phyloP scores from a whole-genome alignment of 2,113 vertebrate species.

The Aspiorhynchus laticeps region DNA sequence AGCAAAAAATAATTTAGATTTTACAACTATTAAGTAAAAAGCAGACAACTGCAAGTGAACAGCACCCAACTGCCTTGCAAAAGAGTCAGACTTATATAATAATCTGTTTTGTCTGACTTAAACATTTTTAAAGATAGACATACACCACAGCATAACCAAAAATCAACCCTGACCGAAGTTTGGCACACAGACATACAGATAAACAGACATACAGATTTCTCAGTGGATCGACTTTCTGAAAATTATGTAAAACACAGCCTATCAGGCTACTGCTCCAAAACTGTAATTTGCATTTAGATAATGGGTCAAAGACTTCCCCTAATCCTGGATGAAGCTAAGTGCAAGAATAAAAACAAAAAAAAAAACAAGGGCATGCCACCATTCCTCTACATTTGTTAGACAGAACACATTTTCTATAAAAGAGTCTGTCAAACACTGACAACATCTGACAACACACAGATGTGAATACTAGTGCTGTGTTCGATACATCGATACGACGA shows the following conservation, averaged over 20 bases:
- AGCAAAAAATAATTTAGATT: neutral
- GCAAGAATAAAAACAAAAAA: neutral
- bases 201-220: neutral
- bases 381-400: neutral
- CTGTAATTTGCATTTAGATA: slow-evolving; percentile 49
- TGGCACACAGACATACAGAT: neutral
- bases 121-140: neutral
- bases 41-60: neutral
- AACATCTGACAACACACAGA: too few relatives aligned
- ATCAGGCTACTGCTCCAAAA: slow-evolving; percentile 11
- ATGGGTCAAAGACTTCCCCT: slow-evolving; percentile 42
- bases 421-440: too few relatives aligned
- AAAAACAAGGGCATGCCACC: neutral
- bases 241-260: neutral
- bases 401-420: too few relatives aligned
- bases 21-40: neutral
- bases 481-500: too few relatives aligned
- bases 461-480: too few relatives aligned
- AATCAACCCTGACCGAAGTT: neutral
- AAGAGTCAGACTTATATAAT: neutral
- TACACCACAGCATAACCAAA: neutral
- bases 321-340: slow-evolving; percentile 51
- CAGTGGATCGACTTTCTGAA: neutral
- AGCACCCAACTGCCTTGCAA: neutral
- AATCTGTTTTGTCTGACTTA: neutral